Base-by-base conservation (phyloP, 2,797 vertebrate genomes). In the Kryptopterus vitreolus region DNA sequence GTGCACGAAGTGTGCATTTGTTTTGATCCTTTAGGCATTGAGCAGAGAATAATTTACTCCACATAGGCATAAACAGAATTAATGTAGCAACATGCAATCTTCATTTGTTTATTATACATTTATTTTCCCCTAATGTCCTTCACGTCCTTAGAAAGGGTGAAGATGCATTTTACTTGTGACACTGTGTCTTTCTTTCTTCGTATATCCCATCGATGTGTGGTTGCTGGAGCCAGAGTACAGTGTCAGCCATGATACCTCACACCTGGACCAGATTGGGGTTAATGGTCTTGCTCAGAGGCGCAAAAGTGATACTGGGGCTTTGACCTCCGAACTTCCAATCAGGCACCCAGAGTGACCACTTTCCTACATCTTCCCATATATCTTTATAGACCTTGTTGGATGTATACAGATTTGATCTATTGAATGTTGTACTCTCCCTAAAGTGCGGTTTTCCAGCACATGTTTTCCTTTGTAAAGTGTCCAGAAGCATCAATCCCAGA, bases 401-500 rank as follows among this genome's bases (percentile, higher is more conserved):
- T 18, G 52, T n/a, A 16, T 58, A 29, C 24, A 22, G 16, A 11
- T 70, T 11, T 50, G 16, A 16, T 55, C 6, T 18, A 9, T 4
- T 50, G 26, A 53, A 38, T n/a, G 12, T 46, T 57, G 52, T 57
- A 15, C 20, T 57, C 6, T 38, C 63, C 35, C 3, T 31, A 31
- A 16, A 71, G 8, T 18, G 16, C 5, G 9, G 5, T 38, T 38
- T 63, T 31, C 33, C 8, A n/a, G 24, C 5, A 15, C 24, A 52
- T 35, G 13, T 24, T 53, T 55, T 62, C 4, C 29, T 61, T 5
- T 52, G 43, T 10, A 52, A 62, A 77, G 13, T 77, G 31, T 66
- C n/a, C 76, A 72, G 66, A 79, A 29, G 57, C 18, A 24, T 52
- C 59, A 58, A 8, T 72, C 29, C 46, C 53, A 50, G 59, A 38